Conservation (phyloP, 2,113 vertebrate species). For the Gallinago jamesoni region DNA sequence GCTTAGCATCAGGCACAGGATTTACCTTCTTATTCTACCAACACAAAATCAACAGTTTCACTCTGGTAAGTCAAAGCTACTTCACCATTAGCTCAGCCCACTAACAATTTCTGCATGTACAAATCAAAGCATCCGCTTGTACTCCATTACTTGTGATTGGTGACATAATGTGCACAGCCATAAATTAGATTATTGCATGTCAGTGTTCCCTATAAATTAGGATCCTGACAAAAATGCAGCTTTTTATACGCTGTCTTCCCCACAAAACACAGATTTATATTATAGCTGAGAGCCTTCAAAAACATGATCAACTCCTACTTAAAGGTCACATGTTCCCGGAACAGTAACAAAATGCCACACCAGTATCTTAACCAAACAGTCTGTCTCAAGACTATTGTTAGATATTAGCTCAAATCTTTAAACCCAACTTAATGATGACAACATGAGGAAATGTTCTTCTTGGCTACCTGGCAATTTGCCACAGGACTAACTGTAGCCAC, state of each 20-base stretch:
- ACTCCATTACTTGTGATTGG: not conserved
- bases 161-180: not conserved
- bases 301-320: conserved; percentile 24
- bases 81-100: not conserved
- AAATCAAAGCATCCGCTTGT: conserved; percentile 10
- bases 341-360: not conserved
- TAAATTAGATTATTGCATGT: conserved; percentile 7
- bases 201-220: conserved; percentile 4
- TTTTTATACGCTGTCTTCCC: not conserved
- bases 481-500: not conserved
- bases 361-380: not conserved
- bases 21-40: not conserved
- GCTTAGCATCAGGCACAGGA: not conserved
- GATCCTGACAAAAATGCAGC: conserved; percentile 11
- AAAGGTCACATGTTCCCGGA: not conserved
- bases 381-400: not conserved
- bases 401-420: not conserved
- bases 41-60: not conserved
- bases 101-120: not conserved
- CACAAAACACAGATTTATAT: not conserved
- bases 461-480: not conserved
- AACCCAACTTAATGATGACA: not conserved
- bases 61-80: not conserved
- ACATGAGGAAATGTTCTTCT: not conserved
- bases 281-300: conserved; percentile 1